Percentiles rank a stretch among this genome's conserved stretches.
These are phyloP conservation scores for cattle (Bos taurus) DNA, from an alignment of 2,113 vertebrate species.

Conservation along the genomic window ARS-UCD2.0 NC_037335.1:31672501-31673000, in stretches of 20 bases:
- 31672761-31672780: neutral
- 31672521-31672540: neutral
- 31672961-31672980: neutral
- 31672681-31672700: neutral
- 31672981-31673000: neutral
- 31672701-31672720: neutral
- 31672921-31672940: neutral
- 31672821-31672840: neutral
- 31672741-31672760: neutral
- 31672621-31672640: neutral
- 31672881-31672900: neutral
- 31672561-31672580: neutral
- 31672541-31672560: neutral
- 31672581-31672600: neutral
- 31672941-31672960: neutral
- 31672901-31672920: neutral
- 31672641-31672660: neutral
- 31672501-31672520: neutral
- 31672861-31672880: neutral
- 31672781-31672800: neutral
- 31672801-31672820: neutral
- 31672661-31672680: neutral
- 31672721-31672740: neutral
- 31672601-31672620: neutral
- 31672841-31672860: neutral